These are phyloP conservation scores for Boleophthalmus pectinirostris DNA, from an alignment of 2,113 vertebrate genomes.

Conservation along the genomic window DNA sequence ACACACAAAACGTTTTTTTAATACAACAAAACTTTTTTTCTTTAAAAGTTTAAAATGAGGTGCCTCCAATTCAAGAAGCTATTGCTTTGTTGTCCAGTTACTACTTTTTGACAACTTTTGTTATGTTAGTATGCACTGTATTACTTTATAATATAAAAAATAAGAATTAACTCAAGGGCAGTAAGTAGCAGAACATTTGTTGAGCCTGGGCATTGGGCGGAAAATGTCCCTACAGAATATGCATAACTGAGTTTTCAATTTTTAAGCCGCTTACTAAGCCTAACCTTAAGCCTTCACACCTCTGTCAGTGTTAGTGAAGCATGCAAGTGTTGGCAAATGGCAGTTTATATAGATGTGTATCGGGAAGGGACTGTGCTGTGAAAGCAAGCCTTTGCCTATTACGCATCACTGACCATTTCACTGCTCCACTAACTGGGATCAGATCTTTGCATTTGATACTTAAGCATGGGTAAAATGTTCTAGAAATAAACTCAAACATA, in stretches of 20 bases:
- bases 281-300: constrained; percentile 62
- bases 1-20: not conserved
- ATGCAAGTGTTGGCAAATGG: constrained; percentile 60
- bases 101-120: too few species aligned
- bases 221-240: not conserved
- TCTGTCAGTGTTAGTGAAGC: constrained; percentile 61
- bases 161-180: too few species aligned
- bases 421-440: constrained; percentile 28
- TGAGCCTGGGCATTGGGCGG: not conserved
- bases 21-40: too few species aligned
- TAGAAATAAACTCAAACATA: not conserved
- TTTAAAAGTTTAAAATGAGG: too few species aligned
- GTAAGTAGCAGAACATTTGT: not conserved
- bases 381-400: constrained; percentile 40
- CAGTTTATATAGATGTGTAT: constrained; percentile 47
- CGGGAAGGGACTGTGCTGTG: constrained; percentile 25
- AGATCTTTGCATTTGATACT: constrained; percentile 9
- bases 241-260: constrained; percentile 7
- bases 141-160: not conserved
- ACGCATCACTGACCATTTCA: constrained; percentile 48
- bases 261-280: constrained; percentile 56
- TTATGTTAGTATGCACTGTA: not conserved
- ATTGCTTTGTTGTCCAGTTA: too few species aligned
- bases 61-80: too few species aligned
- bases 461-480: not conserved